Evolutionary conservation across 2,797 vertebrate genomes (phyloP), one percentile per base, ranked within the genome.

Genomic region (Gymnodraco acuticeps): DNA sequence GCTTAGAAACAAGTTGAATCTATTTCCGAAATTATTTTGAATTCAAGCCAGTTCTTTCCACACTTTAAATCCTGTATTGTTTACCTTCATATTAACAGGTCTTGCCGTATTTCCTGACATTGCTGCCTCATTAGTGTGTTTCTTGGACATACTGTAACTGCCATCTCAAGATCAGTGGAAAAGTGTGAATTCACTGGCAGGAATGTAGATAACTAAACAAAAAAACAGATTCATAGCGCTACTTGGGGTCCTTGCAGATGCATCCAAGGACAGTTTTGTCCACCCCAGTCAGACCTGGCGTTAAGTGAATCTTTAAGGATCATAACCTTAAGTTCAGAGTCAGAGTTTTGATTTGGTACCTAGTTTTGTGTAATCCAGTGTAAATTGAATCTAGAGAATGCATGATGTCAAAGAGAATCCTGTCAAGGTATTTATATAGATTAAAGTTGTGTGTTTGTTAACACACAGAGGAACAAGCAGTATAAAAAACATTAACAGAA

Each of bases 401-500:
- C 23, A 45, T 59, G 48, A 55, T 50, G 48, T 70, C n/a, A 60
- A 33, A 66, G 15, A 61, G 46, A 33, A 45, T 55, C 43, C 54
- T 59, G 31, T 52, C n/a, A 51, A 63, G 33, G 43, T 20, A 13
- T 1, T 8, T 13, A 64, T 31, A 9, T 31, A 9, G 5, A 48
- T 38, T 38, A 56, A 27, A 33, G 1, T 3, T 54, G 31, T 56
- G 45, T 54, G 33, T 64, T n/a, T 51, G 19, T 66, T 15, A 63
- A 38, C 38, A 43, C 47, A 48, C 17, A 31, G 20, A 61, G 20
- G 19, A 38, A n/a, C 9, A 0, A 14, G 52, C 19, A 47, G 55
- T 19, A 16, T 73, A 33, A 75, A 1, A 65, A 27, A 65, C 41
- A 53, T 70, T 42, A 70, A 74, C 58, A 41, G 51, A 69, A 64